phyloP scores from a whole-genome alignment of 2,797 vertebrate genomes.

The Anisognathus igniventris region DNA sequence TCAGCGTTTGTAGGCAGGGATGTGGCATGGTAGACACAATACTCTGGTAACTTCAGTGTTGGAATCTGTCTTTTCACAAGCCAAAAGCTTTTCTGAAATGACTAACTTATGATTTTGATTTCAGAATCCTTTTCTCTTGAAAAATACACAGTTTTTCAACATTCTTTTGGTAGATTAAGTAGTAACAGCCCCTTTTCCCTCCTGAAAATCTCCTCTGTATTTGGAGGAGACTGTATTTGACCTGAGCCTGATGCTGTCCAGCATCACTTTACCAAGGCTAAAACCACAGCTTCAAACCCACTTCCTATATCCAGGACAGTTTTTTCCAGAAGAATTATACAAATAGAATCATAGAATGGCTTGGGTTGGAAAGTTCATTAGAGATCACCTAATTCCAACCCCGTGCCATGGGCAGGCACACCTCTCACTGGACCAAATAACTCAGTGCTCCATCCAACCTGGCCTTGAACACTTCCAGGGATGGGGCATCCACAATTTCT shows the following conservation, averaged over 20 bases:
- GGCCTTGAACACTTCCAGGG: neutral
- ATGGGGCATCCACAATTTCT: neutral
- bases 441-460: neutral
- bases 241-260: neutral
- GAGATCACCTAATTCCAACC: neutral
- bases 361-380: neutral
- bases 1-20: neutral
- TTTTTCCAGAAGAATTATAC: neutral
- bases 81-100: neutral
- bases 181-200: neutral
- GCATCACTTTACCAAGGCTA: neutral
- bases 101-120: neutral
- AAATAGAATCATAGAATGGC: neutral
- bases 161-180: neutral
- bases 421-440: neutral
- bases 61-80: neutral
- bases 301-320: neutral
- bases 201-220: neutral
- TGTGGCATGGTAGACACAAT: neutral
- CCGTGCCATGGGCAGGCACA: fast-evolving
- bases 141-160: neutral
- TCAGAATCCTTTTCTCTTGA: neutral
- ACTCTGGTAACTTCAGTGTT: neutral
- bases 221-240: neutral
- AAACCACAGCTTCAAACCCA: neutral